A percentile compares a stretch with the other conserved stretches of the same genome.
These are phyloP conservation scores for Melieria omissa DNA, from an alignment of 2,888 invertebrate species.

Conservation along the genomic window DNA sequence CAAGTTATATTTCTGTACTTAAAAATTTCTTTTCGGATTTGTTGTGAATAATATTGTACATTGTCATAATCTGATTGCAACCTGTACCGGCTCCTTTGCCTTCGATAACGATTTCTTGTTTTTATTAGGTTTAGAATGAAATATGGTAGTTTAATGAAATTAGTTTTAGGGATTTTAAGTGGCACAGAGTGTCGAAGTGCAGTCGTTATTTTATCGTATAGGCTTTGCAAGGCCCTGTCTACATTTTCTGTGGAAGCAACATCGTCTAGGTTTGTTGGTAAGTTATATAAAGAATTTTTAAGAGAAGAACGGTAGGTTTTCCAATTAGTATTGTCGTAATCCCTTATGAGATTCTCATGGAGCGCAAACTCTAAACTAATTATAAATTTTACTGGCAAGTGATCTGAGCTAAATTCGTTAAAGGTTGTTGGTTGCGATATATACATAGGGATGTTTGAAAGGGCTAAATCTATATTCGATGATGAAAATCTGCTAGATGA, in stretches of 20 bases:
- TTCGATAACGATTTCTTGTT: conserved; percentile 11
- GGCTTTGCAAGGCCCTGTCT: neutral
- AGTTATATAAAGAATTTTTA: conserved; percentile 1
- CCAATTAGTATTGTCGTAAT: conserved; percentile 28
- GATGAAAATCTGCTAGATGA: conserved; percentile 11
- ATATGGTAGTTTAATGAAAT: conserved; percentile 14
- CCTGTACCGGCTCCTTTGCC: conserved; percentile 6
- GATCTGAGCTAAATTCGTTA: conserved; percentile 32
- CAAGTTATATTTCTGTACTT: conserved; percentile 29
- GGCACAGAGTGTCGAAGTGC: neutral
- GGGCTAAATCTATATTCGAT: conserved; percentile 24
- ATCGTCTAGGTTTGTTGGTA: neutral
- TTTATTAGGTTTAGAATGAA: conserved; percentile 15
- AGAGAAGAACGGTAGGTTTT: conserved; percentile 6
- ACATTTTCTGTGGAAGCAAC: neutral
- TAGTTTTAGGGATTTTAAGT: neutral
- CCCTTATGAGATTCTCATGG: neutral
- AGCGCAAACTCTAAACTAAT: neutral
- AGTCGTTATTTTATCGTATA: neutral
- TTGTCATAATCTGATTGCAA: neutral
- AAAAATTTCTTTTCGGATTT: conserved; percentile 12
- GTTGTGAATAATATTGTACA: neutral
- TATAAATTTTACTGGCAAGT: conserved; percentile 31
- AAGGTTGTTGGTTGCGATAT: conserved; percentile 18
- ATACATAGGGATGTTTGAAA: conserved; percentile 23